Evolutionary conservation across 1,140 invertebrate species (phyloP), one percentile per base, ranked within the genome.

Genomic region (Drosophila tristis): DNA sequence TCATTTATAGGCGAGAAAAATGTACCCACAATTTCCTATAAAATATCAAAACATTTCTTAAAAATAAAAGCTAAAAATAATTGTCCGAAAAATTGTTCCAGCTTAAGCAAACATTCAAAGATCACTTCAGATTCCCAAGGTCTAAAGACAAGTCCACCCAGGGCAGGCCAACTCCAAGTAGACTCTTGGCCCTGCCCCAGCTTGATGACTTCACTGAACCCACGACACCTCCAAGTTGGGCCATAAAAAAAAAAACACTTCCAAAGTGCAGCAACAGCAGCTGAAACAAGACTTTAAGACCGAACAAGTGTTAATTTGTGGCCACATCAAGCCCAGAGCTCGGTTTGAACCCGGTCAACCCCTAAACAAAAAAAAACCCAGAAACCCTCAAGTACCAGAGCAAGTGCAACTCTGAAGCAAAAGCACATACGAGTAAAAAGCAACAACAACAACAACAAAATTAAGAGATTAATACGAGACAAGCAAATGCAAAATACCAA

Each of bases 381-480:
- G 42, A 74, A 74, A 42, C 53, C 62, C 67, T 66, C 51, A 65
- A 50, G 67, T 71, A 62, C 39, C 72, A 20, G 20, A 20, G 20
- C 20, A 20, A 55, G 68, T 74, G 79, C 73, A 81, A 47, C 61
- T 57, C 48, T 48, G 57, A 74, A 72, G 48, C 48, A 73, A 60
- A 43, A 63, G 15, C 6, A 35, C 29, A 29, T 16, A 20, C 20
- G 20, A 20, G 20, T 20, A 20, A 2, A 54, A 35, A 35, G 11
- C 31, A 54, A 44, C 51, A 39, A 42, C 43, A 59, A 61, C 20
- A 20, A 20, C 20, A 79, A n/a, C n/a, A n/a, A n/a, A 68, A 84
- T 84, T 75, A 71, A 77, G 65, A 79, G 81, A 85, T 85, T 80
- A 77, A 85, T 70, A 51, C 48, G 58, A 57, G 73, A 79, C 80